phyloP scores from a whole-genome alignment of 1,140 invertebrate genomes.

The Aphidius ervi region DNA sequence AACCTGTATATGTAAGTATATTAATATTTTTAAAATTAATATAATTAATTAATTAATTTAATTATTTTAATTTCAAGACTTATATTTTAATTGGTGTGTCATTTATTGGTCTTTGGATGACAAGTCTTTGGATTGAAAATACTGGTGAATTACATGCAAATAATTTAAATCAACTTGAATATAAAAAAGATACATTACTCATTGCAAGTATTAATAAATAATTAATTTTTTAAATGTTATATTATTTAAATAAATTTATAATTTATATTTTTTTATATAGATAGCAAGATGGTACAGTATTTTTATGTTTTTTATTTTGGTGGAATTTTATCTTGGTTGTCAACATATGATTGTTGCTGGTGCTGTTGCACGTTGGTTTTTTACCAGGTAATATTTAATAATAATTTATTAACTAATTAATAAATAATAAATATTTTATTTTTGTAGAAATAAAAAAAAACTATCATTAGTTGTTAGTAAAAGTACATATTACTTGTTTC shows the following conservation, averaged over 20 bases:
- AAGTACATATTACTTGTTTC: constrained; percentile 58
- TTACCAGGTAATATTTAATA: constrained; percentile 59
- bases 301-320: constrained; percentile 68
- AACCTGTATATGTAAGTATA: constrained; percentile 65
- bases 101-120: constrained; percentile 60
- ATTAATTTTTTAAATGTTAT: constrained; percentile 6
- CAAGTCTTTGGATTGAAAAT: constrained; percentile 61
- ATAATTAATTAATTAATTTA: constrained; percentile 12
- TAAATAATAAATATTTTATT: constrained; percentile 25
- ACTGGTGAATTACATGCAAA: constrained; percentile 56
- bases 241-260: constrained; percentile 7
- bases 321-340: constrained; percentile 70
- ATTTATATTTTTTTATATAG: constrained; percentile 39
- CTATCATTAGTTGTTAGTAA: constrained; percentile 58
- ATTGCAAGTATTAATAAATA: constrained; percentile 40
- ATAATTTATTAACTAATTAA: constrained; percentile 17
- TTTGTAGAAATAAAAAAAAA: constrained; percentile 61
- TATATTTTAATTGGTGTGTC: constrained; percentile 57
- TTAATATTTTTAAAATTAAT: constrained; percentile 10
- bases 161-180: constrained; percentile 48
- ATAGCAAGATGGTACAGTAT: constrained; percentile 65
- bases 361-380: constrained; percentile 74
- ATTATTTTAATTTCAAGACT: constrained; percentile 55
- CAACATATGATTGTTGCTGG: constrained; percentile 75
- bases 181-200: constrained; percentile 54